phyloP scores from a whole-genome alignment of 2,797 vertebrate species.

The Eremophila alpestris region DNA sequence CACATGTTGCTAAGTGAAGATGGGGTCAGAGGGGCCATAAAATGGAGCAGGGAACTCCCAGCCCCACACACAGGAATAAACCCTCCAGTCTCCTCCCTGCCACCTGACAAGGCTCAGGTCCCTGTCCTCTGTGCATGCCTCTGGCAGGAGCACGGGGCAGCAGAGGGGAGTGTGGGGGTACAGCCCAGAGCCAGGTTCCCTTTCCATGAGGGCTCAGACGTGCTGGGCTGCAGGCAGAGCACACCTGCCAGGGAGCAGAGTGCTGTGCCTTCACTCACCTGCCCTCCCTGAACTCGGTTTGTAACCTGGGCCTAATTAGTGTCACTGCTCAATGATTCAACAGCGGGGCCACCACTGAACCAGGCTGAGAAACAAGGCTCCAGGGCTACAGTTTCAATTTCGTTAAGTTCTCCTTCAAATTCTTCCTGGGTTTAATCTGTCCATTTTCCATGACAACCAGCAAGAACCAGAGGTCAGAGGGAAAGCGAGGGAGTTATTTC shows the following conservation, averaged over 20 bases:
- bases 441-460: conserved; percentile 23
- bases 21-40: neutral
- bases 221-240: neutral
- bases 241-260: neutral
- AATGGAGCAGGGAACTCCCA: neutral
- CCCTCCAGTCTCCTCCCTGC: neutral
- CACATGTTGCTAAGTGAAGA: neutral
- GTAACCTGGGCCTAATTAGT: neutral
- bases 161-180: neutral
- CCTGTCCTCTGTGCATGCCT: neutral
- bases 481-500: neutral
- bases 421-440: conserved; percentile 6
- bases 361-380: neutral
- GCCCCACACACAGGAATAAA: rapidly evolving
- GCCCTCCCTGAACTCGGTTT: neutral
- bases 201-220: rapidly evolving
- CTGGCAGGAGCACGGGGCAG: neutral
- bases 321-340: neutral
- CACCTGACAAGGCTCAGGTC: neutral
- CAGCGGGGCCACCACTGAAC: neutral
- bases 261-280: neutral
- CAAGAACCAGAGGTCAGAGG: neutral
- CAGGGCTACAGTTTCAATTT: neutral
- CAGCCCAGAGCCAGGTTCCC: neutral
- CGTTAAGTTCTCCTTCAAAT: neutral